Evolutionary conservation across 2,797 vertebrate species (phyloP), one percentile per base, ranked within the genome.

Genomic region (Sebastiscus albofasciatus): DNA sequence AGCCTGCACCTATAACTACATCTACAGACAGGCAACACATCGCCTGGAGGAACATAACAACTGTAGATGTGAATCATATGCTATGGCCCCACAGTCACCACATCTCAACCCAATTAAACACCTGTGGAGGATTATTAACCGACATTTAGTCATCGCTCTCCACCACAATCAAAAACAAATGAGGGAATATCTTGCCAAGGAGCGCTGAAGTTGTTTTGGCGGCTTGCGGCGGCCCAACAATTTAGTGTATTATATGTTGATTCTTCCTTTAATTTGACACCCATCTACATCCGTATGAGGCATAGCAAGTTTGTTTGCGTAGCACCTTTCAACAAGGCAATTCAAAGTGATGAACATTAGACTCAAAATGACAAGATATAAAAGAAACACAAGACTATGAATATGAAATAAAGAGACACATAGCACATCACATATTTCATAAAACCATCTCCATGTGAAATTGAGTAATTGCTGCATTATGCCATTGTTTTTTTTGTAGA

Each of bases 51-150:
- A 60, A 68, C 6, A 31, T 20, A 52, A 33, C 11, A 65, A 67
- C 62, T 62, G 6, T 26, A 79, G 42, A 72, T 67, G 46, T 31
- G 60, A 76, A 29, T 65, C 42, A 5, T 33, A 60, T 49, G 60
- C 33, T 31, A 18, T 10, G 6, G 8, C 39, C 31, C 6, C 13
- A 42, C 31, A 61, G 59, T 67, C 54, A 54, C 29, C 11, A 46
- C n/a, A 65, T 59, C 33, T 66, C 59, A 56, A 18, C 31, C n/a
- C 7, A 54, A 54, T 55, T 74, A 24, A 75, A 76, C 42, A 76
- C 59, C 66, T 72, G 49, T 49, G 60, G 49, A 67, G 34, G 46
- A 54, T 46, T 68, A 60, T 33, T n/a, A n/a, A 55, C 26, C 6
- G 1, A 27, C 29, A 33, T 67, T 74, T 31, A 34, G 26, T 16